Conservation (phyloP, 2,113 vertebrate genomes). For the Syngnathoides biaculeatus region DNA sequence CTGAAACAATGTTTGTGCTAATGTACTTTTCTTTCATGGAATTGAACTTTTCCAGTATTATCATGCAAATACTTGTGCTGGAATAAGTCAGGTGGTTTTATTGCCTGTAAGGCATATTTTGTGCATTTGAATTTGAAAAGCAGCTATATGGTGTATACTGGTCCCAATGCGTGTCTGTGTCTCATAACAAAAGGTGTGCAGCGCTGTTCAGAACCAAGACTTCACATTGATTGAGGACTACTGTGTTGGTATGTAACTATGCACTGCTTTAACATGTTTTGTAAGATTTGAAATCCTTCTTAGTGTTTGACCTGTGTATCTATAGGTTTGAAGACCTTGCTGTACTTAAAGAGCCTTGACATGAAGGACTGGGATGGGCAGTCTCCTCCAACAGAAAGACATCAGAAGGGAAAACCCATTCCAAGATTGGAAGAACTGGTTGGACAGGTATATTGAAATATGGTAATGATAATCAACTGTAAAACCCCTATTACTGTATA, state of each 20-base stretch:
- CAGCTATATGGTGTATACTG: neutral
- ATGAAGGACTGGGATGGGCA: conserved; percentile 84
- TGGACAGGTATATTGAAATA: conserved; percentile 75
- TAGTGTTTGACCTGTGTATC: neutral
- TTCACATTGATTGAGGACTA: conserved; percentile 94
- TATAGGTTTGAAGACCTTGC: conserved; percentile 80
- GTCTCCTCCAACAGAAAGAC: conserved; percentile 79
- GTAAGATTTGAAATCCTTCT: neutral
- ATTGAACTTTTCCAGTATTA: neutral
- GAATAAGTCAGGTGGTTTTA: neutral
- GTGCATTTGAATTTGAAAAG: neutral
- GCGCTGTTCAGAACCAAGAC: conserved; percentile 94
- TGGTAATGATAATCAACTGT: neutral
- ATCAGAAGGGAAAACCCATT: conserved; percentile 88
- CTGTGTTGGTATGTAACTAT: conserved; percentile 74
- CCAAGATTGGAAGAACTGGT: conserved; percentile 74
- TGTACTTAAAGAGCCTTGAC: conserved; percentile 87
- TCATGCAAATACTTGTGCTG: neutral
- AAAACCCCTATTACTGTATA: neutral
- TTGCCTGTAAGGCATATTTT: neutral
- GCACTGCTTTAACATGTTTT: neutral
- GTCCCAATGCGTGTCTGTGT: conserved; percentile 4
- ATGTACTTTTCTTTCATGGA: neutral
- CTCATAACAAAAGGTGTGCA: conserved; percentile 79
- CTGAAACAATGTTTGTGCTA: neutral